These are phyloP conservation scores for Rhinoptilus africanus DNA, from an alignment of 2,113 vertebrate genomes.

Conservation along the genomic window DNA sequence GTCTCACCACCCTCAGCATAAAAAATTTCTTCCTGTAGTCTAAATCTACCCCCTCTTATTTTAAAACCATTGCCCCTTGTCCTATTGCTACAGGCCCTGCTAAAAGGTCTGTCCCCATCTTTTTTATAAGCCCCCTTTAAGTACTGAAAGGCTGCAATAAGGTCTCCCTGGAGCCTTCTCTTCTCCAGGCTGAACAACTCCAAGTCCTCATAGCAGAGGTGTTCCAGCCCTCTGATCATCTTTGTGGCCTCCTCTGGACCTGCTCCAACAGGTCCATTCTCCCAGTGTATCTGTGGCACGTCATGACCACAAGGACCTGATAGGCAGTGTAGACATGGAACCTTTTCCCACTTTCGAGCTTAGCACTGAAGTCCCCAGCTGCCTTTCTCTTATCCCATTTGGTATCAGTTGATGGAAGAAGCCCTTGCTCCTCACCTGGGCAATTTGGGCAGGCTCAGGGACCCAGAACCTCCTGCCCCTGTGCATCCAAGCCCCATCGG, in stretches of 20 bases:
- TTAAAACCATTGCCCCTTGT: background rate
- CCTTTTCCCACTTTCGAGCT: background rate
- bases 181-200: background rate
- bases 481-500: accelerated
- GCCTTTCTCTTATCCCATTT: background rate
- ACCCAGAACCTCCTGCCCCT: background rate
- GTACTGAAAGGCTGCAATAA: accelerated
- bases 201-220: background rate
- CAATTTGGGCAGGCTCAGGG: background rate
- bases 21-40: background rate
- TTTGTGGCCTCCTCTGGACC: background rate
- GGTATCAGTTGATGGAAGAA: background rate
- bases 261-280: background rate
- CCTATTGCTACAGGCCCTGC: background rate
- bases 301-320: background rate
- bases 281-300: accelerated
- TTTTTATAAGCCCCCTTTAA: background rate
- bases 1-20: accelerated
- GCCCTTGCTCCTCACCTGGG: background rate
- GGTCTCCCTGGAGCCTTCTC: background rate
- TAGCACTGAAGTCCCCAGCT: background rate
- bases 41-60: background rate
- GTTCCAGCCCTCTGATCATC: background rate
- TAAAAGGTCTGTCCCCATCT: background rate
- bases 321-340: background rate